Evolutionary conservation across 2,888 invertebrate species (phyloP).

Genomic region (Ormia ochracea): DNA sequence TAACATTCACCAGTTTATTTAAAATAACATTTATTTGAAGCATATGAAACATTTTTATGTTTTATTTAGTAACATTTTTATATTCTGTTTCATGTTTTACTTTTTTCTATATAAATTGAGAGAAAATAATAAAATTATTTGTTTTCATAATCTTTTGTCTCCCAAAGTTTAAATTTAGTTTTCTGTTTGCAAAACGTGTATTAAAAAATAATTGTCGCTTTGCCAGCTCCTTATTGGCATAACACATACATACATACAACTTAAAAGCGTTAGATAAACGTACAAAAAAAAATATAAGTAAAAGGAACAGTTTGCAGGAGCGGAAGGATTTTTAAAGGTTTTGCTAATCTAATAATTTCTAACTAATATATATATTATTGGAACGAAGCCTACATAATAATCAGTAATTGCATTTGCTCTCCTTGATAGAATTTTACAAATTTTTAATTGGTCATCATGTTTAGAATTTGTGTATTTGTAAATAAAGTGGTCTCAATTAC

Average conservation of each 20-base stretch:
- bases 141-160: conserved; percentile 1
- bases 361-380: too few relatives aligned
- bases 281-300: neutral
- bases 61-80: neutral
- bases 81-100: neutral
- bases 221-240: conserved; percentile 38
- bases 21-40: conserved; percentile 19
- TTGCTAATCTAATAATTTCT: too few relatives aligned
- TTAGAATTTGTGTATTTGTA: conserved; percentile 1
- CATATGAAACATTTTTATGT: conserved; percentile 2
- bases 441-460: conserved; percentile 27
- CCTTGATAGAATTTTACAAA: neutral
- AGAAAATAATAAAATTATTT: conserved; percentile 22
- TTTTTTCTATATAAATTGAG: neutral
- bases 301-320: too few relatives aligned
- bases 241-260: conserved; percentile 16
- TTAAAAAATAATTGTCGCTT: neutral
- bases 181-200: conserved; percentile 29
- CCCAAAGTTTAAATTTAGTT: conserved; percentile 11
- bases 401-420: neutral
- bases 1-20: neutral
- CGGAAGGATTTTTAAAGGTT: too few relatives aligned
- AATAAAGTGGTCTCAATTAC: conserved; percentile 53
- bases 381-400: too few relatives aligned
- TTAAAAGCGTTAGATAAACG: neutral